Evolutionary conservation across 2,888 invertebrate species (phyloP).

Genomic region (Eupithecia abbreviata): DNA sequence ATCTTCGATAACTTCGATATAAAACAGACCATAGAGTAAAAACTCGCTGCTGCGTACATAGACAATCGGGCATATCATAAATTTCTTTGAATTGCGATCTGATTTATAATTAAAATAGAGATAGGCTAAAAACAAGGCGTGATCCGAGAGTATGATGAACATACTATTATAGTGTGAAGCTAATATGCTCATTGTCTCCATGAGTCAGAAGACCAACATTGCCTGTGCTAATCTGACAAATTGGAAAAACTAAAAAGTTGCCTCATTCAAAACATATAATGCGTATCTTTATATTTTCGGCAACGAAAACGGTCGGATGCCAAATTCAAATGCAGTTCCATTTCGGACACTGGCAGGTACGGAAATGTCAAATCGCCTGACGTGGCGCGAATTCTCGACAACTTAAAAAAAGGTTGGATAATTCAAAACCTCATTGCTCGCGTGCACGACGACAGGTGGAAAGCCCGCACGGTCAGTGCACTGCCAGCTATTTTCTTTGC

Average conservation of each 20-base stretch:
- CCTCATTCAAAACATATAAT: neutral
- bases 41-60: neutral
- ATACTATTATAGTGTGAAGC: neutral
- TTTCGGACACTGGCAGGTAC: conserved; percentile 24
- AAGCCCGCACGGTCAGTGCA: conserved; percentile 63
- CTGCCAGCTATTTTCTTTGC: conserved; percentile 69
- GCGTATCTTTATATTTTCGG: neutral
- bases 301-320: neutral
- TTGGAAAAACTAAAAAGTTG: neutral
- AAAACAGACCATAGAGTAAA: neutral
- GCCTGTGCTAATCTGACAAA: neutral
- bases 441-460: conserved; percentile 47
- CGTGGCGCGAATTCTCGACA: neutral
- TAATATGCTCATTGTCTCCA: neutral
- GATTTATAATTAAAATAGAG: neutral
- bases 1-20: neutral
- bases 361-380: conserved; percentile 2
- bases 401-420: conserved; percentile 15
- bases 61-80: neutral
- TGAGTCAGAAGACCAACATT: neutral
- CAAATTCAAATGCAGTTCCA: conserved; percentile 9
- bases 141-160: neutral
- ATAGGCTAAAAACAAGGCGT: neutral
- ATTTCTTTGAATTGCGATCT: too few species aligned
- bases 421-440: conserved; percentile 29